These are phyloP conservation scores for Amiota minor DNA, from an alignment of 2,888 invertebrate genomes.

Conservation along the genomic window DNA sequence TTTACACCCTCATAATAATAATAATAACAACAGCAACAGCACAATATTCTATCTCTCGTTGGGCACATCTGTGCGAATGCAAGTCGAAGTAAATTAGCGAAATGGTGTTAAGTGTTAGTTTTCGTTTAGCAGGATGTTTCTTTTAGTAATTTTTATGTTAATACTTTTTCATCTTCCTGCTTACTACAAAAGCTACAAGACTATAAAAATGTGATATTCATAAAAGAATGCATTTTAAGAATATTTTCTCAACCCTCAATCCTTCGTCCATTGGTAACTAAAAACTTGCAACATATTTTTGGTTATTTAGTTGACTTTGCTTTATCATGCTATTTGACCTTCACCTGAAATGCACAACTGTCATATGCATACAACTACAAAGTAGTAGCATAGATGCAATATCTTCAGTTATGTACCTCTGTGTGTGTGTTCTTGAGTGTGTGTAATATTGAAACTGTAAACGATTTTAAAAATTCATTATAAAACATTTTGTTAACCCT, in stretches of 20 bases:
- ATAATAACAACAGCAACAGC: background rate
- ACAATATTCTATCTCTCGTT: background rate
- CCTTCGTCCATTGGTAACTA: background rate
- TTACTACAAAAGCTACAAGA: constrained; percentile 35
- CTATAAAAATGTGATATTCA: constrained; percentile 18
- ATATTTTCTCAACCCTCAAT: background rate
- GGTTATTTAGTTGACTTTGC: too few species aligned
- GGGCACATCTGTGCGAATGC: constrained; percentile 30
- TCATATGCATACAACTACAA: background rate
- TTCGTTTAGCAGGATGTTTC: constrained; percentile 41
- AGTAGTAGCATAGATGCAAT: too few species aligned
- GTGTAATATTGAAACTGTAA: constrained; percentile 33
- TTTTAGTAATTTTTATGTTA: background rate
- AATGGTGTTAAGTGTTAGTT: constrained; percentile 50
- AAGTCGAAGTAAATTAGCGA: constrained; percentile 48
- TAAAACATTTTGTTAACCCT: constrained; percentile 36
- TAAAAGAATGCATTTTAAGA: constrained; percentile 35
- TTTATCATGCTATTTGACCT: constrained; percentile 48
- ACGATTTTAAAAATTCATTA: constrained; percentile 59
- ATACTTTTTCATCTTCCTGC: background rate
- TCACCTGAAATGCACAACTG: constrained; percentile 55
- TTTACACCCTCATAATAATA: too few species aligned
- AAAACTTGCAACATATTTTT: constrained; percentile 27
- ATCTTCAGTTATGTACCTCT: constrained; percentile 31
- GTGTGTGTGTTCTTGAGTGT: constrained; percentile 22